Evolutionary conservation across 2,888 invertebrate species (phyloP).

Genomic region (Drosophila sordidula): DNA sequence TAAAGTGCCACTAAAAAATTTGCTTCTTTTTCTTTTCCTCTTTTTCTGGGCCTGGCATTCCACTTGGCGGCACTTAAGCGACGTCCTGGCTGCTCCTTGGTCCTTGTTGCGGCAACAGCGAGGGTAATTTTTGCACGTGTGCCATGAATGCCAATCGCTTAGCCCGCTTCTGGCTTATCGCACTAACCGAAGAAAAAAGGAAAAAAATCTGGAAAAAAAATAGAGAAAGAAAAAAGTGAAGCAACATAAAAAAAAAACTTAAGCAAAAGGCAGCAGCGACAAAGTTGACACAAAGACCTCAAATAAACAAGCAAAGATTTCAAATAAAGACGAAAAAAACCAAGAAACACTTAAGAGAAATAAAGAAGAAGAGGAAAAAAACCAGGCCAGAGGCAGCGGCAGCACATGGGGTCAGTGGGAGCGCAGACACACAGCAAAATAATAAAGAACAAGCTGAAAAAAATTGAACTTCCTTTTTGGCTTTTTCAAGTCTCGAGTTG

Average conservation of each 20-base stretch:
- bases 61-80: slow-evolving; percentile 68
- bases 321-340: slow-evolving; percentile 43
- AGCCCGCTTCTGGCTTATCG: slow-evolving; percentile 59
- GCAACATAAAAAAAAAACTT: slow-evolving; percentile 18
- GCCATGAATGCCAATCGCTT: slow-evolving; percentile 39
- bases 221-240: slow-evolving; percentile 16
- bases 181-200: slow-evolving; percentile 51
- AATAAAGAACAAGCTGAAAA: slow-evolving; percentile 30
- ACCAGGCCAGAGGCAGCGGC: slow-evolving; percentile 25
- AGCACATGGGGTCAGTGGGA: slow-evolving; percentile 25
- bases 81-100: slow-evolving; percentile 37
- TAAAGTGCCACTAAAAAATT: slow-evolving; percentile 52
- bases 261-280: slow-evolving; percentile 39
- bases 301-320: slow-evolving; percentile 73
- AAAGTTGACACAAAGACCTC: slow-evolving; percentile 78
- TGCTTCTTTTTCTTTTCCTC: slow-evolving; percentile 26
- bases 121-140: slow-evolving; percentile 75
- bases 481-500: slow-evolving; percentile 20
- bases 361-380: slow-evolving; percentile 10
- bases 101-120: slow-evolving; percentile 23
- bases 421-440: slow-evolving; percentile 26
- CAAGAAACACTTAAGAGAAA: slow-evolving; percentile 44
- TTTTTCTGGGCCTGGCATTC: slow-evolving; percentile 60
- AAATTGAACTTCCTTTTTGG: slow-evolving; percentile 71
- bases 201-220: slow-evolving; percentile 23